These are phyloP conservation scores for Theropithecus gelada DNA, from an alignment of 2,113 vertebrate species.

Conservation along the genomic window DNA sequence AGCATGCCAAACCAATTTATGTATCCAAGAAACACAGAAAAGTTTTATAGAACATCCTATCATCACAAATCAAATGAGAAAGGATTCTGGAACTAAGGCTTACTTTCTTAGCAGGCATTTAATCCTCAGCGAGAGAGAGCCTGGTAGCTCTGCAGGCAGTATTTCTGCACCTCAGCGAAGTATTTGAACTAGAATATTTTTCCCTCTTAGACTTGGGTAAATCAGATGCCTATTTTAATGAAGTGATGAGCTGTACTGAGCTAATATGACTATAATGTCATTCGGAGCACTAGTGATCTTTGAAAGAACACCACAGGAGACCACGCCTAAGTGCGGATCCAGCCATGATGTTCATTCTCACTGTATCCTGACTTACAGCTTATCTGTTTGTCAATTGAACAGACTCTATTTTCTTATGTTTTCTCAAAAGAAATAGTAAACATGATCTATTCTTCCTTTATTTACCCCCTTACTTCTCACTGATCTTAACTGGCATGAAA, in stretches of 20 bases:
- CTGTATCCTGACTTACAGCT: not conserved
- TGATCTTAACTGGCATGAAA: not conserved
- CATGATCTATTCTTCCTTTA: not conserved
- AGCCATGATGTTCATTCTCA: not conserved
- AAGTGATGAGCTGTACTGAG: not conserved
- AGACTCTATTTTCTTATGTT: not conserved
- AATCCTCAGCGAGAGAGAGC: not conserved
- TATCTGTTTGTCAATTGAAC: not conserved
- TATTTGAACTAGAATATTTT: not conserved
- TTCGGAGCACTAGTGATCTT: not conserved
- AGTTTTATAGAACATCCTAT: not conserved
- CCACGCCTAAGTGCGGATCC: rapidly evolving
- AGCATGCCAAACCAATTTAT: not conserved
- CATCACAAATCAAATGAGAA: not conserved
- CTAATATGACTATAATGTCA: not conserved
- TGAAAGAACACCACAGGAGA: not conserved
- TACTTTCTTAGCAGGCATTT: not conserved
- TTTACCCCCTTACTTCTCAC: not conserved
- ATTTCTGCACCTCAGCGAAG: not conserved
- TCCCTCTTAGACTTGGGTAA: not conserved
- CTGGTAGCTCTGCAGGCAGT: not conserved
- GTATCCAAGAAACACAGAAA: not conserved
- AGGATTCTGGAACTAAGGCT: not conserved
- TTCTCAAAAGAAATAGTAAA: not conserved
- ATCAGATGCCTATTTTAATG: not conserved